Evolutionary conservation across 2,888 invertebrate species (phyloP), one percentile per base, ranked within the genome.

Genomic region (Aporophyla nigra): DNA sequence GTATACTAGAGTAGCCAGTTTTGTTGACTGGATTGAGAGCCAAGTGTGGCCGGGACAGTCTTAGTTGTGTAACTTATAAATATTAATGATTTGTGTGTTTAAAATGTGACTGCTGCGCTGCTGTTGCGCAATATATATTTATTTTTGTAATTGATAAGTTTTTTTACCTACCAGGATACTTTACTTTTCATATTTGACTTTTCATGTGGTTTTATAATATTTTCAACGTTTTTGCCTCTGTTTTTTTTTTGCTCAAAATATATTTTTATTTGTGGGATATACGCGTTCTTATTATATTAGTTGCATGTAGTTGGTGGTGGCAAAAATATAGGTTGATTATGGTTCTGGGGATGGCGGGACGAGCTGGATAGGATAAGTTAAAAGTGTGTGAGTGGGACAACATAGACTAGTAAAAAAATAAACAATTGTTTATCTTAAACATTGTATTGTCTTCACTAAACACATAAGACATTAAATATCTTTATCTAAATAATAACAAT

Each of bases 1-100:
- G 5, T 95, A 96, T 81, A 93, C 95, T 0, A 92, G 93, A 66
- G 93, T 95, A 0, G 90, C 92, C 10, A 92, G 91, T 73, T 95
- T 93, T 61, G 58, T 94, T 4, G 92, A 93, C 66, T 96, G 95
- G 96, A 94, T 96, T 43, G 95, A 96, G 83, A 70, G 83, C 4
- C 86, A 89, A 40, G 95, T 95, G 3, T 96, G 96, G 96, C 85
- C 86, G 0, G 49, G n/a, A 16, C 56, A 46, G 43, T 40, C 6
- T 19, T 68, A 74, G 54, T 43, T 21, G 10, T 71, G 53, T 49
- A 24, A 10, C 40, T 19, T 54, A 27, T 19, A 1, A 40, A 9
- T 40, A 5, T 19, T 16, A 16, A 0, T 24, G 4, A 51, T 12
- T 49, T 27, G 3, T 24, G 6, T 24, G n/a, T 63, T n/a, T 19